Evolutionary conservation across 1,140 invertebrate genomes (phyloP), one percentile per base, ranked within the genome.

Genomic region (Euura saliciscinereae): DNA sequence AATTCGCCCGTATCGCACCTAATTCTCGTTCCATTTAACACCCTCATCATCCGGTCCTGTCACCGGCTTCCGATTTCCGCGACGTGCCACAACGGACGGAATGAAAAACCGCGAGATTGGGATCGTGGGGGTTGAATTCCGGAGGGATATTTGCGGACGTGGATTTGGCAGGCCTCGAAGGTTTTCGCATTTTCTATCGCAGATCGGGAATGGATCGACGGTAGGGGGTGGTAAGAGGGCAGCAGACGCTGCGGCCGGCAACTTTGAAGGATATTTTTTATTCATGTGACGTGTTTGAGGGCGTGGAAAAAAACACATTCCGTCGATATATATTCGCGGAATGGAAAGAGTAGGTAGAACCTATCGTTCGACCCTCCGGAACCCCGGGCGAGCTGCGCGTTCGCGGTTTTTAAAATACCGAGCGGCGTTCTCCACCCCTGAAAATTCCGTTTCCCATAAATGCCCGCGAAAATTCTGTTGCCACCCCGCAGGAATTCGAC

Each of bases 261-360:
- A 85, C 79, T 86, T 86, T 85, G 82, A 86, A 86, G 84, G 82
- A 84, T 84, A 85, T 86, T 86, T 86, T 85, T 86, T 86, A 86
- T 86, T 86, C 83, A 86, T 86, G 82, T 78, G 83, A 86, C 84
- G 84, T 84, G 80, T 84, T 84, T 79, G 82, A 86, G 84, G 80
- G 84, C 78, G 83, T 79, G 81, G 82, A 85, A 85, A 83, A 83
- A 85, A 86, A 84, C 82, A 86, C 83, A 84, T 86, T 86, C 82
- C 79, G 65, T 75, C 77, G 78, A 59, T 59, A 84, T 82, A 28
- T 28, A 28, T 66, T 68, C 75, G 79, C 74, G 45, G 73, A 76
- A 72, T 74, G 68, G 70, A 65, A 73, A 42, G 28, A 42, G 11
- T 10, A 10, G 10, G 28, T 44, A 28, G 28, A 67, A 10, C 28